phyloP scores from a whole-genome alignment of 2,113 vertebrate species.

The Amblyornis subalaris region DNA sequence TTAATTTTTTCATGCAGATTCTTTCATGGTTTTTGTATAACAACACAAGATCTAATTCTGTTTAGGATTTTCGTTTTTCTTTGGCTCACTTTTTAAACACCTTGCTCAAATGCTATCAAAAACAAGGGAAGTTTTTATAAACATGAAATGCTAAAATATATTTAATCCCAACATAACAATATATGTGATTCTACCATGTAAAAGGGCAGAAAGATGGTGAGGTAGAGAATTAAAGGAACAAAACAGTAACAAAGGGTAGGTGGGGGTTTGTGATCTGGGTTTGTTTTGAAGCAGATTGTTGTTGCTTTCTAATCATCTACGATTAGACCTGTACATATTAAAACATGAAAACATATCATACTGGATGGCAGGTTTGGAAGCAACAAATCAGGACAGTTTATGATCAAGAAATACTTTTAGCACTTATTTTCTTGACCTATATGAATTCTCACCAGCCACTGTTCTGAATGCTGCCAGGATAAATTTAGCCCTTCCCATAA shows the following conservation, averaged over 20 bases:
- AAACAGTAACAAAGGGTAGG: not conserved
- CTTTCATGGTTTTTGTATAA: not conserved
- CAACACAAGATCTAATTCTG: not conserved
- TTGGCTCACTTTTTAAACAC: not conserved
- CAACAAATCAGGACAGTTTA: not conserved
- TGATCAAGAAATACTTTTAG: not conserved
- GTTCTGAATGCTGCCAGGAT: not conserved
- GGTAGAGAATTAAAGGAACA: not conserved
- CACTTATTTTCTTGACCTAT: not conserved
- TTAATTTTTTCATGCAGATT: not conserved
- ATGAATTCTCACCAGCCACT: not conserved
- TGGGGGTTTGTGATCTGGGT: not conserved
- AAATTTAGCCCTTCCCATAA: not conserved
- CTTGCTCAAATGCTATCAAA: not conserved
- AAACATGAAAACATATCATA: not conserved
- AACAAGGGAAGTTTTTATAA: not conserved
- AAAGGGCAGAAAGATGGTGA: not conserved
- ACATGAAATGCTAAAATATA: not conserved
- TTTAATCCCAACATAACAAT: not conserved
- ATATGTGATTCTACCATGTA: not conserved
- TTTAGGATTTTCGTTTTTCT: not conserved
- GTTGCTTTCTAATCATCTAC: not conserved
- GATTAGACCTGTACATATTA: not conserved
- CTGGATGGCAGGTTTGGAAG: not conserved
- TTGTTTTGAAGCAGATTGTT: not conserved